These are phyloP conservation scores for Xestia ashworthii DNA, from an alignment of 2,888 invertebrate species.

Conservation along the genomic window DNA sequence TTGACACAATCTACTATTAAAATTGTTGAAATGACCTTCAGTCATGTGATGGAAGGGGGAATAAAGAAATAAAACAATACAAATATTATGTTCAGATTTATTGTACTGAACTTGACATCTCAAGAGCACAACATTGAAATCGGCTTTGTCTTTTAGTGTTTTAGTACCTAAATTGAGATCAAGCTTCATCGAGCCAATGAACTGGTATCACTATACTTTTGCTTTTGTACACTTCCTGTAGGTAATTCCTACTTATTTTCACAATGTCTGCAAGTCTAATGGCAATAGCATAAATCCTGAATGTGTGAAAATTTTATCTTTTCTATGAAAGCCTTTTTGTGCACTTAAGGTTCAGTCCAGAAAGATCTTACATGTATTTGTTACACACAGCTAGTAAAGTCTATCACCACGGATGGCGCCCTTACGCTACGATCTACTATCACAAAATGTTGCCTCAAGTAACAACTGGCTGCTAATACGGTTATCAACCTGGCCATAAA, in stretches of 20 bases:
- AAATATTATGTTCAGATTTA: slow-evolving; percentile 44
- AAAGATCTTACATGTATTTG: slow-evolving; percentile 21
- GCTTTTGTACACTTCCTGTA: background rate
- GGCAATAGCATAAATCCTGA: background rate
- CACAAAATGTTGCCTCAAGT: slow-evolving; percentile 22
- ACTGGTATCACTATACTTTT: background rate
- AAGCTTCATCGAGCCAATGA: background rate
- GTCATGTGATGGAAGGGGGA: background rate
- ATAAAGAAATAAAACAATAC: slow-evolving; percentile 26
- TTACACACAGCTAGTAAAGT: slow-evolving; percentile 31
- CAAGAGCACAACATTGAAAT: slow-evolving; percentile 14
- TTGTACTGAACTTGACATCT: slow-evolving; percentile 35
- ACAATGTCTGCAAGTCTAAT: background rate
- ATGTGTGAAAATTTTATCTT: background rate
- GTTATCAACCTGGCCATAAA: background rate
- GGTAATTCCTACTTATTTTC: background rate
- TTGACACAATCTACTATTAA: too few species aligned
- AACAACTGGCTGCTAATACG: background rate
- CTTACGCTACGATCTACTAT: slow-evolving; percentile 42
- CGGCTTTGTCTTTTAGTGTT: background rate
- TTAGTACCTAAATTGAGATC: slow-evolving; percentile 19
- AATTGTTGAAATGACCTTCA: background rate
- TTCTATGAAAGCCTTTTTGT: slow-evolving; percentile 6
- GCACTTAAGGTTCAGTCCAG: slow-evolving; percentile 15
- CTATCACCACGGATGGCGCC: slow-evolving; percentile 39